Conservation (phyloP, 2,888 invertebrate genomes). For the Plagodis pulveraria region DNA sequence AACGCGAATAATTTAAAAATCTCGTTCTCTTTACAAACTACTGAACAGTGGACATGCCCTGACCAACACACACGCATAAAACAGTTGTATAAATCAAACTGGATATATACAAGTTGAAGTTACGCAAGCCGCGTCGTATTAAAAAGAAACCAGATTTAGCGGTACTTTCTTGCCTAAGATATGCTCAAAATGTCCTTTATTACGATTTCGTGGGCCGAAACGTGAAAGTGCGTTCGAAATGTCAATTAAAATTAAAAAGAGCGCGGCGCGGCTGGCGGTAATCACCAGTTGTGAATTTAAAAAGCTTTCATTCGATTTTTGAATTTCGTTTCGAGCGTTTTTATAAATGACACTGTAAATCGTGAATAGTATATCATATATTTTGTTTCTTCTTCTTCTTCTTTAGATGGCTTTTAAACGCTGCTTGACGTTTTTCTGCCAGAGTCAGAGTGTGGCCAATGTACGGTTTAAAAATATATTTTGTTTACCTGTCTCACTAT, state of each 20-base stretch:
- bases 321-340: slow-evolving; percentile 1
- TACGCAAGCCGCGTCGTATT: slow-evolving; percentile 56
- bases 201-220: slow-evolving; percentile 35
- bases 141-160: slow-evolving; percentile 66
- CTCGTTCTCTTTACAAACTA: slow-evolving; percentile 17
- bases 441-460: no score
- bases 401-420: no score
- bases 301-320: slow-evolving; percentile 22
- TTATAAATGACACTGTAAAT: neutral
- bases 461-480: no score
- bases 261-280: slow-evolving; percentile 13
- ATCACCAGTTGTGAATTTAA: slow-evolving; percentile 32
- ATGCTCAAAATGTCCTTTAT: slow-evolving; percentile 53
- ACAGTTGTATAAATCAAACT: slow-evolving; percentile 36
- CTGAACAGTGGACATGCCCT: slow-evolving; percentile 24
- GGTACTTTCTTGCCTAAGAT: slow-evolving; percentile 41
- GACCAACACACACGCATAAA: slow-evolving; percentile 28
- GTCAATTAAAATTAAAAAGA: slow-evolving; percentile 45
- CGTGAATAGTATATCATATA: neutral
- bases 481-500: no score
- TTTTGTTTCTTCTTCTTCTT: neutral
- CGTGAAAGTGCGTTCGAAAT: slow-evolving; percentile 52
- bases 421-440: no score
- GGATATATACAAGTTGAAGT: slow-evolving; percentile 44
- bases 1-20: slow-evolving; percentile 20